A percentile compares a stretch with the other conserved stretches of the same genome.
phyloP scores from a whole-genome alignment of 2,888 invertebrate genomes.

The Nemoura dubitans region DNA sequence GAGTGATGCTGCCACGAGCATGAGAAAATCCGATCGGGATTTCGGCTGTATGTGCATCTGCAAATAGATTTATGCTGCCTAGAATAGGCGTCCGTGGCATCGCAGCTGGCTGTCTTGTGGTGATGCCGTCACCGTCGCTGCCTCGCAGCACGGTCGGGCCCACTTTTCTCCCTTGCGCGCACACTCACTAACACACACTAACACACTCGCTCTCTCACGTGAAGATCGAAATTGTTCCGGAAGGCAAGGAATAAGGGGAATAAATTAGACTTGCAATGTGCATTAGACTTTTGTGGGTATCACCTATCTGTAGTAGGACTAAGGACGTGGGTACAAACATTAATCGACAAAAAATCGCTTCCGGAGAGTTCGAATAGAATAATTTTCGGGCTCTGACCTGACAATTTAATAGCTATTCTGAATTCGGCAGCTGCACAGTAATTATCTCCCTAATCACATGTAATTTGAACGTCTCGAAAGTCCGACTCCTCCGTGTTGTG shows the following conservation, averaged over 20 bases:
- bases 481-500: neutral
- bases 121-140: neutral
- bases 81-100: neutral
- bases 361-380: neutral
- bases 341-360: neutral
- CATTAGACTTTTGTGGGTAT: neutral
- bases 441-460: neutral
- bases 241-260: neutral
- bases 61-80: neutral
- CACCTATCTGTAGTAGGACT: neutral
- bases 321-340: neutral
- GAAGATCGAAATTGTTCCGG: neutral
- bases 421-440: neutral
- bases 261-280: neutral
- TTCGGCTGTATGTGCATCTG: neutral
- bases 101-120: neutral
- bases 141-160: neutral
- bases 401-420: neutral
- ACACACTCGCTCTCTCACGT: too few relatives aligned
- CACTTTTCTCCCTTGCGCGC: neutral
- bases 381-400: neutral
- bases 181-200: too few relatives aligned
- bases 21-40: conserved; percentile 14
- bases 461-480: neutral
- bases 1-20: neutral